A percentile compares a stretch with the other conserved stretches of the same genome.
These are phyloP conservation scores for Syngnathus rostellatus DNA, from an alignment of 2,797 vertebrate genomes.

Conservation along the genomic window DNA sequence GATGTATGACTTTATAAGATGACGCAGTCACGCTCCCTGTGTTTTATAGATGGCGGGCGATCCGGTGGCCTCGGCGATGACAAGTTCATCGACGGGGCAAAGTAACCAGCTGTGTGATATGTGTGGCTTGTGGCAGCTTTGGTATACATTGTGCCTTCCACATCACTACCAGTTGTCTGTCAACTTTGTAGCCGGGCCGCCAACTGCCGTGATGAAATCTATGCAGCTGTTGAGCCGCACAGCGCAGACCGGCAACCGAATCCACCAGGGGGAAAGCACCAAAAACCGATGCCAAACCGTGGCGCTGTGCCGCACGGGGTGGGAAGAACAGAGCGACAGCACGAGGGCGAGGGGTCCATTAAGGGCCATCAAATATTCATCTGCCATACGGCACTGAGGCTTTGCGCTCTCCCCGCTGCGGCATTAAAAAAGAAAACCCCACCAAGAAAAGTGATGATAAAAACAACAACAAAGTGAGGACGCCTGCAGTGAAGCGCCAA, in stretches of 20 bases:
- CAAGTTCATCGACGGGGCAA: slow-evolving; percentile 14
- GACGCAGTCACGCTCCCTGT: slow-evolving; percentile 11
- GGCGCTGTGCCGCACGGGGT: slow-evolving; percentile 3
- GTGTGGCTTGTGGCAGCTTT: slow-evolving; percentile 6
- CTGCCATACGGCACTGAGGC: slow-evolving; percentile 47
- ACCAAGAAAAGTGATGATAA: slow-evolving; percentile 19
- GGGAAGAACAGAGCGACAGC: slow-evolving; percentile 31
- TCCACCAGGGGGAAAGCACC: slow-evolving; percentile 41
- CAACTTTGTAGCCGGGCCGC: slow-evolving; percentile 16
- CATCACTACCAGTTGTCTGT: slow-evolving; percentile 38
- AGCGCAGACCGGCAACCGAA: slow-evolving; percentile 31
- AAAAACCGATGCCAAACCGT: slow-evolving; percentile 23
- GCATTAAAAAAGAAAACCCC: slow-evolving; percentile 24
- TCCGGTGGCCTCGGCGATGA: slow-evolving; percentile 33
- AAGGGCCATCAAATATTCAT: slow-evolving; percentile 69
- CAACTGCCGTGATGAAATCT: slow-evolving; percentile 34
- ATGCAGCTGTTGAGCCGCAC: slow-evolving; percentile 46
- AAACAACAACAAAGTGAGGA: slow-evolving; percentile 27
- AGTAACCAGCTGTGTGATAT: slow-evolving; percentile 8
- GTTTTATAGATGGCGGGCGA: slow-evolving; percentile 24
- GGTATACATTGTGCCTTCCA: slow-evolving; percentile 16
- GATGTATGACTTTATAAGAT: slow-evolving; percentile 30
- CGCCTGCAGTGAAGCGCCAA: slow-evolving; percentile 7
- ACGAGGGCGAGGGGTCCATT: slow-evolving; percentile 47
- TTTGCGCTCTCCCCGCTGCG: slow-evolving; percentile 17